A percentile compares a stretch with the other conserved stretches of the same genome.
Conservation (phyloP, 1,140 invertebrate genomes). For the Drosophila teissieri region DNA sequence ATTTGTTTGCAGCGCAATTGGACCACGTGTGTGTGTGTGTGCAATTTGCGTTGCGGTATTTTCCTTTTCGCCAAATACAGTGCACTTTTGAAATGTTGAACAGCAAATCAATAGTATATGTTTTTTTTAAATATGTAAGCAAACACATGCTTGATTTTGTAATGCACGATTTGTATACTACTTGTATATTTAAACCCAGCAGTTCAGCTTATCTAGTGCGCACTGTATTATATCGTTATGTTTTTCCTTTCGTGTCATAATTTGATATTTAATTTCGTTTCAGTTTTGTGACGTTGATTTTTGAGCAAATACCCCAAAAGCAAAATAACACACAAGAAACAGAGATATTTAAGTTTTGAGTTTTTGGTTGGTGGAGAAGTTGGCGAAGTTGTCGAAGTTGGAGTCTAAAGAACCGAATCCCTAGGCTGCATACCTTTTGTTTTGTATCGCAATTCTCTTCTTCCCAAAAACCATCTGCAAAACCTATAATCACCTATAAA, state of each 20-base stretch:
- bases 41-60: conserved; percentile 54
- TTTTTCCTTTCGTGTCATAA: conserved; percentile 60
- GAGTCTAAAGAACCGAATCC: conserved; percentile 6
- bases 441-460: conserved; percentile 79
- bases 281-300: conserved; percentile 80
- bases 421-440: conserved; percentile 79
- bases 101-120: neutral
- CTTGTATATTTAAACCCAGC: too few relatives aligned
- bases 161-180: neutral
- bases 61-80: conserved; percentile 21
- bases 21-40: conserved; percentile 23
- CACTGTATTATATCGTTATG: conserved; percentile 6
- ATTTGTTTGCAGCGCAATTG: conserved; percentile 58
- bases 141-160: too few relatives aligned
- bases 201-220: neutral
- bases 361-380: conserved; percentile 3
- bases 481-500: conserved; percentile 8
- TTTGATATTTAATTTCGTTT: conserved; percentile 66
- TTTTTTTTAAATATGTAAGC: too few relatives aligned
- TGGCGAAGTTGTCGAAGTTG: neutral
- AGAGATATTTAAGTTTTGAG: conserved; percentile 24
- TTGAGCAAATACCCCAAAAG: conserved; percentile 35
- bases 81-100: neutral
- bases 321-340: conserved; percentile 4
- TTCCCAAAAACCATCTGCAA: conserved; percentile 20